Evolutionary conservation across 1,140 invertebrate species (phyloP).

Genomic region (Sitophilus oryzae): DNA sequence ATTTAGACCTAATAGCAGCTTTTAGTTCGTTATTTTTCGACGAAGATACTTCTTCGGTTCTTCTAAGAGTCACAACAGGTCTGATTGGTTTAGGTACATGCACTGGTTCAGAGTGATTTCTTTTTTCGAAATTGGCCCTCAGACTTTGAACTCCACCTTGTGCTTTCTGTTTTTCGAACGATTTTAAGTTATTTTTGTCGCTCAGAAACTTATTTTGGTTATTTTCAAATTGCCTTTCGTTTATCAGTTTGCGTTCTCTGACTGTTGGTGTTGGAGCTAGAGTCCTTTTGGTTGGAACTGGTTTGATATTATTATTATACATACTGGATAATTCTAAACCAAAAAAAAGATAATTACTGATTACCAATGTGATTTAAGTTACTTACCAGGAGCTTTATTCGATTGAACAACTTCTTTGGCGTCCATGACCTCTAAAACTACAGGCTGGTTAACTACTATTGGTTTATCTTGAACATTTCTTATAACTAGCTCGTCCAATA

Average conservation of each 20-base stretch:
- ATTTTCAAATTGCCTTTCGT: no score
- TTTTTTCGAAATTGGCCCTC: constrained; percentile 56
- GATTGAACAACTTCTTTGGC: no score
- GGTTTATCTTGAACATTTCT: neutral
- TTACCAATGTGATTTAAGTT: no score
- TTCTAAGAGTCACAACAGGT: constrained; percentile 12
- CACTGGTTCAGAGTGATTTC: constrained; percentile 34
- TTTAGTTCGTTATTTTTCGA: no score
- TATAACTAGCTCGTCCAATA: no score
- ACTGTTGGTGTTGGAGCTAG: neutral
- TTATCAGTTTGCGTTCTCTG: neutral
- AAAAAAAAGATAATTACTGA: no score
- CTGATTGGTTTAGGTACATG: constrained; percentile 38
- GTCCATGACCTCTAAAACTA: neutral
- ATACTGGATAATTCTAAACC: no score
- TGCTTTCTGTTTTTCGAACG: constrained; percentile 15
- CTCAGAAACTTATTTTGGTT: constrained; percentile 1
- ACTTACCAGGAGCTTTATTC: no score
- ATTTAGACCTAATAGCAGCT: no score
- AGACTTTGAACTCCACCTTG: constrained; percentile 54
- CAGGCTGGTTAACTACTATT: neutral
- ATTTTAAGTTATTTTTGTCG: constrained; percentile 5
- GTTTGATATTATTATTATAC: no score
- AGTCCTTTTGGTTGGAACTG: constrained; percentile 15
- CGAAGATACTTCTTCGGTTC: constrained; percentile 1